Conservation (phyloP, 2,113 vertebrate species). For the Tor tambroides region DNA sequence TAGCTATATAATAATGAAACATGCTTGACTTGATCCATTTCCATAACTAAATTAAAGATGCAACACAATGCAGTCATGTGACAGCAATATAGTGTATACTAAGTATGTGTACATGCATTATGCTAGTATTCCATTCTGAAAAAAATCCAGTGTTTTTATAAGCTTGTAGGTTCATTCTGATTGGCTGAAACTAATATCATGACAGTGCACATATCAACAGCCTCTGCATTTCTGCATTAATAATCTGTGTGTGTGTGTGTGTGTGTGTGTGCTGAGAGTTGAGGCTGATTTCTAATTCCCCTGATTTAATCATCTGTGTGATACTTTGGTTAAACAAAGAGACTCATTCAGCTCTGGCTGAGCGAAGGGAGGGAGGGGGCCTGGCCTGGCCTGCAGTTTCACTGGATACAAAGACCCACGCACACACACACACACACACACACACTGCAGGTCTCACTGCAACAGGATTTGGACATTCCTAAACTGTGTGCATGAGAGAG, state of each 20-base stretch:
- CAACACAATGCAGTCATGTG: not conserved
- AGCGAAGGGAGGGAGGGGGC: conserved; percentile 45
- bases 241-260: conserved; percentile 52
- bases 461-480: conserved; percentile 31
- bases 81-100: not conserved
- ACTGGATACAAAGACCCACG: conserved; percentile 69
- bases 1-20: not conserved
- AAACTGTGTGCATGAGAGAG: conserved; percentile 7
- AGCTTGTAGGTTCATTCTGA: conserved; percentile 8
- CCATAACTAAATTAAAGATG: too few relatives aligned
- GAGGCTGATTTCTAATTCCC: conserved; percentile 78
- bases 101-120: not conserved
- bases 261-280: conserved; percentile 69
- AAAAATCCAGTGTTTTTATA: not conserved
- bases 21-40: not conserved
- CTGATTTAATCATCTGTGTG: conserved; percentile 78
- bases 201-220: not conserved
- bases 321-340: conserved; percentile 80
- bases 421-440: conserved; percentile 20
- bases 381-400: conserved; percentile 65
- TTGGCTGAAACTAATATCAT: conserved; percentile 6
- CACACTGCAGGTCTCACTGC: not conserved
- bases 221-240: conserved; percentile 38
- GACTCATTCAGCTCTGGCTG: conserved; percentile 69
- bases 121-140: not conserved